Conservation (phyloP, 2,113 vertebrate genomes). For the Phaetusa simplex region DNA sequence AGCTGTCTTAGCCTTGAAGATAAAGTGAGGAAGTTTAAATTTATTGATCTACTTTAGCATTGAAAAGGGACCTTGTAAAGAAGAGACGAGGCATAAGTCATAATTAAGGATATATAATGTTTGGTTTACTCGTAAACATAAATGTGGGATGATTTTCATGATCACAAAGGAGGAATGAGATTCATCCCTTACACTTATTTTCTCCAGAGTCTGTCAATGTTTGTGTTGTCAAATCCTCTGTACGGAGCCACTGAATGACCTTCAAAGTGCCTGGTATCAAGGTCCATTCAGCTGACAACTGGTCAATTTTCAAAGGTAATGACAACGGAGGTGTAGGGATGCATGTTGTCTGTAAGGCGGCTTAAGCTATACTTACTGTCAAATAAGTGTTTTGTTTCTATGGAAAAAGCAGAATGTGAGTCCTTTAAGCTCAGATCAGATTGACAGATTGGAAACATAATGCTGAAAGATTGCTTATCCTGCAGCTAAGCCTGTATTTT, state of each 20-base stretch:
- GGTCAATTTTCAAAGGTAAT: slow-evolving; percentile 30
- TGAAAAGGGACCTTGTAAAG: neutral
- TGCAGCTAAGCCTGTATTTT: slow-evolving; percentile 35
- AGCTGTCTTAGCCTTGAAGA: neutral
- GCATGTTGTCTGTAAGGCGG: neutral
- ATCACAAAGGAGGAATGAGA: neutral
- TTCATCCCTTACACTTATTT: neutral
- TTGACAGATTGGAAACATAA: slow-evolving; percentile 58
- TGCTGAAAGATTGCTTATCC: slow-evolving; percentile 40
- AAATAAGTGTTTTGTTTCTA: slow-evolving; percentile 31
- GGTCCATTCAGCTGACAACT: slow-evolving; percentile 16
- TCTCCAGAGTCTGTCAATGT: neutral
- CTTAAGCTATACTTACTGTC: slow-evolving; percentile 29
- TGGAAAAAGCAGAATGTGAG: slow-evolving; percentile 10
- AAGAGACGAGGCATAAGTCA: neutral
- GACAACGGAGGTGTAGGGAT: neutral
- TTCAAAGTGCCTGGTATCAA: neutral
- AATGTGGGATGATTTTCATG: neutral
- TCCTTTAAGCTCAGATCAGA: slow-evolving; percentile 37
- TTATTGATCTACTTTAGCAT: neutral
- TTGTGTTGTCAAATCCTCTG: neutral
- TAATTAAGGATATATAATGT: neutral
- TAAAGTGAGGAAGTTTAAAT: neutral
- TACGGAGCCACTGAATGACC: neutral
- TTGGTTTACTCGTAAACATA: neutral